Evolutionary conservation across 2,888 invertebrate species (phyloP).

Genomic region (Cepaea hortensis): DNA sequence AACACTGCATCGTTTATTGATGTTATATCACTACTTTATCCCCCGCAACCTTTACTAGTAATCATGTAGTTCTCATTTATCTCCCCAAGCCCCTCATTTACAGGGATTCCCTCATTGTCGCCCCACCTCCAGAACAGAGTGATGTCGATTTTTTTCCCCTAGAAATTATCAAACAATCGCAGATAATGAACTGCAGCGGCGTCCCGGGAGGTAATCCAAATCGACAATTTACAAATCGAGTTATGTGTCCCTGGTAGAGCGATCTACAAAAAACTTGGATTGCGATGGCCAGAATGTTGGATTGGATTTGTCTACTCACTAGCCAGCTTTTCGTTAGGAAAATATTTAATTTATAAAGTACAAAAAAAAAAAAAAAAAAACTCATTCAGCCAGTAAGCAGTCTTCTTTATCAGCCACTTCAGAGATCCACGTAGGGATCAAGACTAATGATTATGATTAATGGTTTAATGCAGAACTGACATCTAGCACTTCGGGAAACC

Average conservation of each 20-base stretch:
- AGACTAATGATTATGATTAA: too few species aligned
- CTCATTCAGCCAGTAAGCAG: too few species aligned
- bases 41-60: too few species aligned
- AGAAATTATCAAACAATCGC: conserved; percentile 11
- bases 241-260: conserved; percentile 8
- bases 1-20: too few species aligned
- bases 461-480: too few species aligned
- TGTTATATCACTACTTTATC: too few species aligned
- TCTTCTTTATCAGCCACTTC: too few species aligned
- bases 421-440: too few species aligned
- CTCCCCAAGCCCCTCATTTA: background rate
- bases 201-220: conserved; percentile 23
- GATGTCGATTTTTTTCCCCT: background rate
- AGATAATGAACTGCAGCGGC: conserved; percentile 21
- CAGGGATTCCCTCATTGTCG: background rate
- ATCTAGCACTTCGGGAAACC: too few species aligned
- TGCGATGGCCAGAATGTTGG: background rate
- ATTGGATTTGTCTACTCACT: background rate
- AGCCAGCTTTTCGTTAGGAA: background rate
- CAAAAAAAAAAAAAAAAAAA: too few species aligned
- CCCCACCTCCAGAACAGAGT: background rate
- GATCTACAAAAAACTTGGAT: background rate
- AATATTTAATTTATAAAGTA: too few species aligned
- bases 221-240: conserved; percentile 27
- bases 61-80: background rate